Conservation (phyloP, 1,140 invertebrate species). For the Diuraphis noxia region DNA sequence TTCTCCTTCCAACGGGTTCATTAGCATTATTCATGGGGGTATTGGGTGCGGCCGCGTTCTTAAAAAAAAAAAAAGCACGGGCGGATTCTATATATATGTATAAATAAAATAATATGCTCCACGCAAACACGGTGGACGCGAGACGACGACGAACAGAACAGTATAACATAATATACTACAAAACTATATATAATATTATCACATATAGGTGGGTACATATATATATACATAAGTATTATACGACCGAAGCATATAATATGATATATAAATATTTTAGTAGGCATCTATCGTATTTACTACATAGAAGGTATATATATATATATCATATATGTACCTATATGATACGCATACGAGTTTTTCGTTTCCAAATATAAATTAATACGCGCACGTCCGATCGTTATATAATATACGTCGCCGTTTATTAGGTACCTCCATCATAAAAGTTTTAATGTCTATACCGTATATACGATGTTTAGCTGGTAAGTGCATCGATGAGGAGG, state of each 20-base stretch:
- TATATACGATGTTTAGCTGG: too few relatives aligned
- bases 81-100: slow-evolving; percentile 5
- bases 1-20: slow-evolving; percentile 42
- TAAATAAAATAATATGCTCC: slow-evolving; percentile 2
- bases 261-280: not conserved
- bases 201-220: too few relatives aligned
- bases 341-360: not conserved
- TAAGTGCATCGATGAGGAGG: too few relatives aligned
- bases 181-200: too few relatives aligned
- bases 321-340: too few relatives aligned
- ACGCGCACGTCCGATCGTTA: not conserved
- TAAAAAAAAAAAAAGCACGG: slow-evolving; percentile 39
- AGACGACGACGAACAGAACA: not conserved
- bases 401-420: too few relatives aligned
- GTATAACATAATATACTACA: too few relatives aligned
- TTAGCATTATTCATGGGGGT: slow-evolving; percentile 50
- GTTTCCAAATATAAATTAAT: not conserved
- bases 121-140: not conserved
- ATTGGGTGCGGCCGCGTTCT: slow-evolving; percentile 51
- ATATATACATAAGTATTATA: not conserved
- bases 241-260: too few relatives aligned
- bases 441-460: too few relatives aligned
- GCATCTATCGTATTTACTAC: too few relatives aligned
- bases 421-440: too few relatives aligned
- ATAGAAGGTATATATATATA: too few relatives aligned